Conservation (phyloP, 2,888 invertebrate species). For the Eudasyphora cyanicolor region DNA sequence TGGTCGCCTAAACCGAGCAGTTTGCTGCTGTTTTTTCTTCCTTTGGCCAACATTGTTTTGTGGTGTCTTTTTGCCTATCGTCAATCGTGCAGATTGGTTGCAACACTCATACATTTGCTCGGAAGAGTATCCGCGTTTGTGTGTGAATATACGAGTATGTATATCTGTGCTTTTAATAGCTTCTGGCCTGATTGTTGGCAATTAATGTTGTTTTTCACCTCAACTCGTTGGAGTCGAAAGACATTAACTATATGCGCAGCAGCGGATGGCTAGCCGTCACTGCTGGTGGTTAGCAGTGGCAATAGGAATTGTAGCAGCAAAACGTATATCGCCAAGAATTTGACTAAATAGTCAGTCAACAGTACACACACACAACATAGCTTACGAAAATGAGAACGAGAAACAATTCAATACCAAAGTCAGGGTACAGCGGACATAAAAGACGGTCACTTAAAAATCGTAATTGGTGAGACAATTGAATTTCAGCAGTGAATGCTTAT, state of each 20-base stretch:
- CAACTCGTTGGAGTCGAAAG: conserved; percentile 43
- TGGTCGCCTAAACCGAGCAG: too few species aligned
- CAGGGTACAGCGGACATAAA: conserved; percentile 10
- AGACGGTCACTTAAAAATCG: neutral
- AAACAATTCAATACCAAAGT: conserved; percentile 28
- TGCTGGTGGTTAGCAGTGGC: neutral
- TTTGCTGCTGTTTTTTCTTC: neutral
- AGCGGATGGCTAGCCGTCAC: neutral
- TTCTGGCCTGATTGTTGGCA: conserved; percentile 68
- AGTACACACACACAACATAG: too few species aligned
- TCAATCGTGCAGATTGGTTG: neutral
- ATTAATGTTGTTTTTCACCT: conserved; percentile 73
- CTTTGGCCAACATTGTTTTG: conserved; percentile 18
- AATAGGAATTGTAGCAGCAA: neutral
- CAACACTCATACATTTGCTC: neutral
- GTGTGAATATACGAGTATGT: conserved; percentile 23
- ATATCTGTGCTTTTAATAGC: too few species aligned
- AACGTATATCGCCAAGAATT: neutral
- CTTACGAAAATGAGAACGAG: too few species aligned
- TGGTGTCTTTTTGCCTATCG: conserved; percentile 17
- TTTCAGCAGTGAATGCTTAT: too few species aligned
- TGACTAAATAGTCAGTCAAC: neutral
- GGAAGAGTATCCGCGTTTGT: neutral
- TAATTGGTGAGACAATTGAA: too few species aligned
- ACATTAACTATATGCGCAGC: conserved; percentile 18